phyloP scores from a whole-genome alignment of 1,140 invertebrate species.

The Cherax destructor region DNA sequence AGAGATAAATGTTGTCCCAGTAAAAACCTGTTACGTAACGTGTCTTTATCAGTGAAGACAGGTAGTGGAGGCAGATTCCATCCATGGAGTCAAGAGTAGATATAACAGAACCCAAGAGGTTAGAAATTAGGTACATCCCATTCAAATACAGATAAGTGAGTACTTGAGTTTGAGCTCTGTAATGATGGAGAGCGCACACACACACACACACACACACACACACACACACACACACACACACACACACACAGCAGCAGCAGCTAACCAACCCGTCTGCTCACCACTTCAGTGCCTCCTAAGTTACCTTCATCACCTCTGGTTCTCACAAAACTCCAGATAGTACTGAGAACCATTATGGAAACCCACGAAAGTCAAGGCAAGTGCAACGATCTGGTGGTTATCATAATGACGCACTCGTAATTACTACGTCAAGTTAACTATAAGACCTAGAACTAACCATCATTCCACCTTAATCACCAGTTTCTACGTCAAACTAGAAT shows the following conservation, averaged over 20 bases:
- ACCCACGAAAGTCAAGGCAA: not conserved
- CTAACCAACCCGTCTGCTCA: not conserved
- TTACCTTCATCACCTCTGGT: not conserved
- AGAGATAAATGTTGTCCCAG: no score
- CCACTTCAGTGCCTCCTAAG: not conserved
- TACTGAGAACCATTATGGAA: not conserved
- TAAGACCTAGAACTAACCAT: no score
- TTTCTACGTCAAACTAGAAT: not conserved
- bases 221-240: conserved; percentile 30
- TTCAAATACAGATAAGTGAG: no score
- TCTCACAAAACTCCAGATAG: not conserved
- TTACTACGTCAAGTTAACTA: not conserved
- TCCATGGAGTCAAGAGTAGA: no score
- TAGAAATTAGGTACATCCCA: no score
- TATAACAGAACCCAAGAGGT: no score
- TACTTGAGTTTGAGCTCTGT: no score
- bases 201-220: conserved; percentile 23
- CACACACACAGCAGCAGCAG: conserved; percentile 5
- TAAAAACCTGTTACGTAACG: no score
- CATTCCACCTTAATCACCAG: not conserved
- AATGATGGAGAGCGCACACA: not conserved
- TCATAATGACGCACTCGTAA: not conserved
- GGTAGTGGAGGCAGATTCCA: no score
- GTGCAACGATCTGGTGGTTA: not conserved
- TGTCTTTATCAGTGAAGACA: no score